These are phyloP conservation scores for Megalopta genalis DNA, from an alignment of 1,140 invertebrate genomes.

Conservation along the genomic window DNA sequence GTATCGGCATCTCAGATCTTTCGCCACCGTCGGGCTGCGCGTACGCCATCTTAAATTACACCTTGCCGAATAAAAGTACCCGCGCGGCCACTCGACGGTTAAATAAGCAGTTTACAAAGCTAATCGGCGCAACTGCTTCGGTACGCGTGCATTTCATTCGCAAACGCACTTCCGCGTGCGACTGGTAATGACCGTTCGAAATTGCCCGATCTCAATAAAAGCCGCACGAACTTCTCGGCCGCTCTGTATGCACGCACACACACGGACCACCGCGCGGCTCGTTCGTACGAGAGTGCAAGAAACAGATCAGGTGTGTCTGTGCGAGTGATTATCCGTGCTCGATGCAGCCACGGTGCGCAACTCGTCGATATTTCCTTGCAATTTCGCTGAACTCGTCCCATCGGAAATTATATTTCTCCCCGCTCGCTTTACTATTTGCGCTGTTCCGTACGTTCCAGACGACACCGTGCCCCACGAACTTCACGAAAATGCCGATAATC, in stretches of 20 bases:
- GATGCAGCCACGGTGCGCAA: conserved; percentile 15
- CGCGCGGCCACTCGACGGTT: background rate
- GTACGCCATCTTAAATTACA: too few species aligned
- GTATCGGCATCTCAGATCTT: too few species aligned
- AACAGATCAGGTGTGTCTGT: background rate
- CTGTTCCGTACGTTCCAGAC: too few species aligned
- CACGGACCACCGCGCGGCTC: too few species aligned
- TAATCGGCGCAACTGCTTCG: background rate
- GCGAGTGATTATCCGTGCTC: background rate
- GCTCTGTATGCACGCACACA: background rate
- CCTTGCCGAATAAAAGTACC: background rate
- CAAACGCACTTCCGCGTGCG: conserved; percentile 17
- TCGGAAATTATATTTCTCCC: too few species aligned
- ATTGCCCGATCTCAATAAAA: conserved; percentile 36
- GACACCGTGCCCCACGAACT: too few species aligned
- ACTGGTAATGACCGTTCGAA: background rate
- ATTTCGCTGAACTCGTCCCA: background rate
- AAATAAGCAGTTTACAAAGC: background rate
- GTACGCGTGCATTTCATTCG: background rate
- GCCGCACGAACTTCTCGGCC: background rate
- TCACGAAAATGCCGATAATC: too few species aligned
- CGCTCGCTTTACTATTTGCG: too few species aligned
- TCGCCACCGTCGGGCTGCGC: too few species aligned
- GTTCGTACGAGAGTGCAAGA: background rate
- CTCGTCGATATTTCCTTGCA: conserved; percentile 21